Conservation (phyloP, 2,797 vertebrate genomes). For the Sparidentex hasta region DNA sequence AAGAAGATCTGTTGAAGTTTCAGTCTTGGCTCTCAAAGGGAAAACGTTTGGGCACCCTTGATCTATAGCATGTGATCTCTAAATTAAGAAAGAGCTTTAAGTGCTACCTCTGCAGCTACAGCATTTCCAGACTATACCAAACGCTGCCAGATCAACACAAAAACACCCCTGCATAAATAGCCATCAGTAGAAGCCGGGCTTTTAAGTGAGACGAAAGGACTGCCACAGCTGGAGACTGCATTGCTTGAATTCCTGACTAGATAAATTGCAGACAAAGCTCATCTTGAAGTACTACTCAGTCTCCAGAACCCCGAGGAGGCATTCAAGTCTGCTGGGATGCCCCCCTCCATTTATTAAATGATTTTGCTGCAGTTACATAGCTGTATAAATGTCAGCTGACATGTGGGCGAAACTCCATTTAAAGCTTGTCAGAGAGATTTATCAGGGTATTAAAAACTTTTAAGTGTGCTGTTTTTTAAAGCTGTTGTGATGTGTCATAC, state of each 20-base stretch:
- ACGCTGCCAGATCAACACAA: constrained; percentile 18
- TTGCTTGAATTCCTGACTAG: constrained; percentile 67
- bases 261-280: constrained; percentile 73
- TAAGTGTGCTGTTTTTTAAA: constrained; percentile 66
- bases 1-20: too few relatives aligned
- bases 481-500: constrained; percentile 41
- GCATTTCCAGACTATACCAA: constrained; percentile 13
- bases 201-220: constrained; percentile 67
- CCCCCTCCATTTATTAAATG: constrained; percentile 75
- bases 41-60: too few relatives aligned
- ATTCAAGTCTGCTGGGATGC: constrained; percentile 63
- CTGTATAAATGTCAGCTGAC: constrained; percentile 80
- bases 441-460: constrained; percentile 74
- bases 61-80: background rate
- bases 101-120: background rate
- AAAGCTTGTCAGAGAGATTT: constrained; percentile 78
- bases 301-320: constrained; percentile 70
- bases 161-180: constrained; percentile 29
- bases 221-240: constrained; percentile 58
- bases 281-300: constrained; percentile 73
- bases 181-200: constrained; percentile 32
- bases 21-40: too few relatives aligned
- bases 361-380: constrained; percentile 74
- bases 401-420: constrained; percentile 75
- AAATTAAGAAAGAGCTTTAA: background rate